Conservation (phyloP, 2,888 invertebrate species). For the Drosophila setosimentum region DNA sequence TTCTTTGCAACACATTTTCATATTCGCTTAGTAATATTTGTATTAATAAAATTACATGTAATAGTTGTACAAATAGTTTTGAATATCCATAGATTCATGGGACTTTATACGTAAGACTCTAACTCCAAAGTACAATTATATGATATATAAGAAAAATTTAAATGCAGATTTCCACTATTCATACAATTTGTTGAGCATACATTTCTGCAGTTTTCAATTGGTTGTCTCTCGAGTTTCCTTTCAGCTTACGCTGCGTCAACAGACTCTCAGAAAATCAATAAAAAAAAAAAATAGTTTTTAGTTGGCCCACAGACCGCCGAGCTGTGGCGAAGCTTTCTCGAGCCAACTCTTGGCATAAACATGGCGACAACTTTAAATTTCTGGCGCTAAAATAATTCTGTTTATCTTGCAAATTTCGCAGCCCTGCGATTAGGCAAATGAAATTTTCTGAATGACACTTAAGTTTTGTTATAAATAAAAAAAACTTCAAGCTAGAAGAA, state of each 20-base stretch:
- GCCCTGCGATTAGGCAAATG: background rate
- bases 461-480: background rate
- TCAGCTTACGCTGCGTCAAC: background rate
- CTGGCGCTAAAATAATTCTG: slow-evolving; percentile 50
- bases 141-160: background rate
- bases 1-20: slow-evolving; percentile 45
- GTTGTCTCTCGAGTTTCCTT: background rate
- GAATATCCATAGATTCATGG: background rate
- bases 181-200: background rate
- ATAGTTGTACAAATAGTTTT: too few species aligned
- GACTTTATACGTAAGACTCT: background rate
- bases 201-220: background rate
- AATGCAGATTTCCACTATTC: background rate
- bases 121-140: background rate
- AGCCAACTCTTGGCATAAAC: slow-evolving; percentile 24
- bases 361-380: slow-evolving; percentile 30
- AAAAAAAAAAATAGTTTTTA: background rate
- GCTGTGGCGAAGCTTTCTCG: background rate
- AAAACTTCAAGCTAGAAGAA: background rate
- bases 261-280: background rate
- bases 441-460: slow-evolving; percentile 3
- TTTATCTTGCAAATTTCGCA: slow-evolving; percentile 41
- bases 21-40: too few species aligned
- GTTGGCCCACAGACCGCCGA: slow-evolving; percentile 11
- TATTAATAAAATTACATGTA: too few species aligned